Conservation (phyloP, 2,888 invertebrate genomes). For the Latrodectus elegans region DNA sequence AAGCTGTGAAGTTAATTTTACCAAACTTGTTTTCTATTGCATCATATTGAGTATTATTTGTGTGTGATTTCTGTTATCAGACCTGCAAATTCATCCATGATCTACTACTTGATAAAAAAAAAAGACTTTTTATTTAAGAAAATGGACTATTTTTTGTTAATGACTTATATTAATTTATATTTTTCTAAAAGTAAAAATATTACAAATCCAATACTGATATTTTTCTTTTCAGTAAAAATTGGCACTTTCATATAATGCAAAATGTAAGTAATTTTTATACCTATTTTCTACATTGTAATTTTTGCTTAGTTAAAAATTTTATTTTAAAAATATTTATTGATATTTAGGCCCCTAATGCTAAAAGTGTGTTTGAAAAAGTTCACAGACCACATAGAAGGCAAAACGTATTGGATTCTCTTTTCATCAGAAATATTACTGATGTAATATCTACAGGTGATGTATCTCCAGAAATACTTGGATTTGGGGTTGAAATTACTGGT, state of each 20-base stretch:
- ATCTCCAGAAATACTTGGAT: slow-evolving; percentile 31
- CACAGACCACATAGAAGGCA: slow-evolving; percentile 28
- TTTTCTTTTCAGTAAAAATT: slow-evolving; percentile 31
- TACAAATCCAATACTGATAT: too few relatives aligned
- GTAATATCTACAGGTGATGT: slow-evolving; percentile 57
- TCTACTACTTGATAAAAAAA: too few relatives aligned
- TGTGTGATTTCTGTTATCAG: too few relatives aligned
- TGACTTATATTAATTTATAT: too few relatives aligned
- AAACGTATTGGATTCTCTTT: slow-evolving; percentile 45
- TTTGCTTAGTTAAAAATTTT: not conserved
- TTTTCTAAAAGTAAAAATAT: too few relatives aligned
- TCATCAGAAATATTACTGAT: slow-evolving; percentile 58
- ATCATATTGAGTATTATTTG: too few relatives aligned
- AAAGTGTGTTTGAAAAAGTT: slow-evolving; percentile 57
- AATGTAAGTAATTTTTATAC: slow-evolving; percentile 25
- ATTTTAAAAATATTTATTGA: not conserved
- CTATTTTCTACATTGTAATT: not conserved
- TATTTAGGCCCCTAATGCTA: slow-evolving; percentile 36
- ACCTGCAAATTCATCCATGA: too few relatives aligned
- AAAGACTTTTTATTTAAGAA: too few relatives aligned
- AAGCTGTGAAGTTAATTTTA: too few relatives aligned
- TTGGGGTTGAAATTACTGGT: slow-evolving; percentile 50
- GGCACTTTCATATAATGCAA: slow-evolving; percentile 36
- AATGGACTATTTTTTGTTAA: too few relatives aligned
- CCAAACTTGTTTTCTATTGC: too few relatives aligned